phyloP scores from a whole-genome alignment of 2,888 invertebrate species.

The Latrodectus elegans region DNA sequence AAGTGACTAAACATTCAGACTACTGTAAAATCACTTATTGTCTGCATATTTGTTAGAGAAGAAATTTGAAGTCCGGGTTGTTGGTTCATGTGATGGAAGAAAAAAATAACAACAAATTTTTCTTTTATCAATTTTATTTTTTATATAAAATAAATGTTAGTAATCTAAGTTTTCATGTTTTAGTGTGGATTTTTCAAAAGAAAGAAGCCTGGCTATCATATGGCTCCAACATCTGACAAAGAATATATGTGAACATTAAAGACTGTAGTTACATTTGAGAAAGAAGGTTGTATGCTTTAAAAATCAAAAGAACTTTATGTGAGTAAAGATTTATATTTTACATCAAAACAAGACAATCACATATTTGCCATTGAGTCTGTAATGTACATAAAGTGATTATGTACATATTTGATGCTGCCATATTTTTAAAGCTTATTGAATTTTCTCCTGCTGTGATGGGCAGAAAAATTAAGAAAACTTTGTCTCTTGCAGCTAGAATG shows the following conservation, averaged over 20 bases:
- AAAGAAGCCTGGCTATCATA: constrained; percentile 70
- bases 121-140: too few relatives aligned
- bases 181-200: constrained; percentile 71
- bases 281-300: constrained; percentile 1
- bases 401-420: constrained; percentile 17
- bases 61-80: too few relatives aligned
- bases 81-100: too few relatives aligned
- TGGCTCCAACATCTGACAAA: constrained; percentile 69
- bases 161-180: not conserved
- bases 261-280: not conserved
- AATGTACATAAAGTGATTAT: not conserved
- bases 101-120: too few relatives aligned
- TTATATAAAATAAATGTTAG: not conserved
- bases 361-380: constrained; percentile 10
- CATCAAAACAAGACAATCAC: not conserved
- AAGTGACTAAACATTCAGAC: too few relatives aligned
- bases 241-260: constrained; percentile 54
- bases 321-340: not conserved
- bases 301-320: constrained; percentile 13
- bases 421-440: constrained; percentile 10
- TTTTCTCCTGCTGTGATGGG: constrained; percentile 40
- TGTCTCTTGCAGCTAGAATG: not conserved
- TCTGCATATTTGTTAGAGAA: too few relatives aligned
- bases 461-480: constrained; percentile 2
- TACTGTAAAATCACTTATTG: too few relatives aligned